Percentiles rank a stretch among this genome's conserved stretches.
Evolutionary conservation across 2,113 vertebrate species (phyloP).

Genomic region (Oryzias woworae): DNA sequence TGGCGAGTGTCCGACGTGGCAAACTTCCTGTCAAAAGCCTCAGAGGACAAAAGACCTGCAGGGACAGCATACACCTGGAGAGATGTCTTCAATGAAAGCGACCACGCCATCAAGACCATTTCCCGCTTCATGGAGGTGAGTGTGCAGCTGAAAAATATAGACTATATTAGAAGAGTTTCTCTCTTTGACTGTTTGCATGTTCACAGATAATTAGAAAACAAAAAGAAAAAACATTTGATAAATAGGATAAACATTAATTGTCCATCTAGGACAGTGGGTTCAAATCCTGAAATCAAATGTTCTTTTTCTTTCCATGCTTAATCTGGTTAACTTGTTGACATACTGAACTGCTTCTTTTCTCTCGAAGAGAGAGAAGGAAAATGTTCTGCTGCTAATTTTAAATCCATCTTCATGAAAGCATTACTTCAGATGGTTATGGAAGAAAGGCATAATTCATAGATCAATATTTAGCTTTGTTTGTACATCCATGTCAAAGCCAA

Average conservation of each 20-base stretch:
- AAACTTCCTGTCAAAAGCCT: constrained; percentile 84
- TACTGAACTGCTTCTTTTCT: background rate
- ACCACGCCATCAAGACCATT: constrained; percentile 87
- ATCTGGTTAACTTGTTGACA: constrained; percentile 9
- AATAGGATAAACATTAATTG: constrained; percentile 18
- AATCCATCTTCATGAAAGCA: too few relatives aligned
- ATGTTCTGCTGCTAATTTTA: too few relatives aligned
- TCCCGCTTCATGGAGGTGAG: constrained; percentile 97
- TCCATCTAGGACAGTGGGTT: constrained; percentile 13
- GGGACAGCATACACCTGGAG: constrained; percentile 86
- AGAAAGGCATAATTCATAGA: too few relatives aligned
- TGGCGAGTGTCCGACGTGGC: constrained; percentile 86
- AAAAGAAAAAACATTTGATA: background rate
- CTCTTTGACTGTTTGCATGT: background rate
- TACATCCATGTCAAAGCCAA: too few relatives aligned
- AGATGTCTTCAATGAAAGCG: constrained; percentile 91
- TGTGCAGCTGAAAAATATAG: background rate
- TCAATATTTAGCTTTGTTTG: too few relatives aligned
- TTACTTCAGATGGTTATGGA: too few relatives aligned
- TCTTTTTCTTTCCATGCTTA: constrained; percentile 5
- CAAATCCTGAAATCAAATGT: constrained; percentile 40
- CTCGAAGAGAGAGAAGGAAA: background rate
- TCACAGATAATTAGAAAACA: background rate
- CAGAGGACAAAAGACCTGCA: constrained; percentile 71
- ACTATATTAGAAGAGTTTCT: background rate